These are phyloP conservation scores for Lepeophtheirus salmonis DNA, from an alignment of 1,140 invertebrate genomes.

Conservation along the genomic window DNA sequence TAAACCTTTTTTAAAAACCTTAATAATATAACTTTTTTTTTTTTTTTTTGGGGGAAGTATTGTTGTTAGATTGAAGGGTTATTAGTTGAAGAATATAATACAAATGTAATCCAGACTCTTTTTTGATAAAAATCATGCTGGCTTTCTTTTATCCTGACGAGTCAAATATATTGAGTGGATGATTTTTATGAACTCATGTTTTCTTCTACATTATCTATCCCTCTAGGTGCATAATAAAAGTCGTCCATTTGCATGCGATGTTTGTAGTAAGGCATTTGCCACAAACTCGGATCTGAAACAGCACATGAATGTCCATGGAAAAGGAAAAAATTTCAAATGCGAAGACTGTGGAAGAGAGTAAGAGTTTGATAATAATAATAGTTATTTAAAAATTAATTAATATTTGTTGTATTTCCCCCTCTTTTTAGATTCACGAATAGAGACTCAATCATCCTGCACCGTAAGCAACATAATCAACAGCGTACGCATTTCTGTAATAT, in stretches of 20 bases:
- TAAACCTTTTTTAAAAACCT: no score
- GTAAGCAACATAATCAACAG: constrained; percentile 16
- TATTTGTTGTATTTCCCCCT: background rate
- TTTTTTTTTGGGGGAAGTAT: no score
- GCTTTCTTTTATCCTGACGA: background rate
- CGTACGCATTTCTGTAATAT: constrained; percentile 12
- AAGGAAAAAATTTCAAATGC: constrained; percentile 10
- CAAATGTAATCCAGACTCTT: no score
- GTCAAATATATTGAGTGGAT: background rate
- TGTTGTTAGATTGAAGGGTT: no score
- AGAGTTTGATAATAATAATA: background rate
- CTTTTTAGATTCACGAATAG: constrained; percentile 12
- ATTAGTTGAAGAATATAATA: no score
- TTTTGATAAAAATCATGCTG: no score
- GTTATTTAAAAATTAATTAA: background rate
- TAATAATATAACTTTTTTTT: no score
- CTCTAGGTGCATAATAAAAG: constrained; percentile 9
- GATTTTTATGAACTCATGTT: background rate
- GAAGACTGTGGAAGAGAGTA: constrained; percentile 5
- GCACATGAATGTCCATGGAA: constrained; percentile 12
- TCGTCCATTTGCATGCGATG: constrained; percentile 1
- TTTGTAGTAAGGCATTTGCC: constrained; percentile 15
- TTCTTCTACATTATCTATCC: background rate
- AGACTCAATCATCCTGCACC: constrained; percentile 16
- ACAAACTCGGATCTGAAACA: constrained; percentile 17